Base-by-base conservation (phyloP, 2,888 invertebrate species). In the Nycteola revayana region DNA sequence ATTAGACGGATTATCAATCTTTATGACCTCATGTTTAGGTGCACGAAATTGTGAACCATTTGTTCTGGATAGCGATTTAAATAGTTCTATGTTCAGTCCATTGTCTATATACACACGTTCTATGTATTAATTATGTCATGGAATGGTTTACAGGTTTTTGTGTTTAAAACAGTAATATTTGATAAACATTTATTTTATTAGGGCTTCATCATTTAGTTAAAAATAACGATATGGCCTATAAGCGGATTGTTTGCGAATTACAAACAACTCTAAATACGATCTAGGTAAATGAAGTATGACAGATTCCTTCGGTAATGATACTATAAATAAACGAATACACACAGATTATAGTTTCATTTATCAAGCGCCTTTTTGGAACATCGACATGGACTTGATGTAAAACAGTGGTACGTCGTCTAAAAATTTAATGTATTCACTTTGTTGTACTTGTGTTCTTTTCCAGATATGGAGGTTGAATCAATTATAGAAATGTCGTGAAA, bases 371-470 rank as follows among this genome's bases (percentile, higher is more conserved):
- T 30, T 18, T 22, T 35, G 42, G 38, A 54, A 48, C 63, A 63
- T 65, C 65, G 74, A 73, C 76, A 67, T 76, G 87, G 87, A 86
- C 87, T 87, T 74, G 74, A 84, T 87, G 88, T 86, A 86, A 85
- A 87, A 69, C 86, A 84, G 87, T 80, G 77, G 79, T 75, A 71
- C 80, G 74, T 75, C 72, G 60, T 72, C 66, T 71, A 65, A 69
- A 61, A 69, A 67, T 65, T 53, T 68, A 76, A 74, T 75, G 71
- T 87, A 86, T 86, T 88, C 80, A 87, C 82, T 81, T 86, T 87
- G 87, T 88, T 88, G 88, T 88, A 88, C 87, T 88, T 88, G 88
- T 87, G 87, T 87, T 87, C 87, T 88, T 88, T 88, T 87, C 76
- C 88, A 88, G 88, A 86, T 88, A 72, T 86, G 87, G 88, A 83